Evolutionary conservation across 35 echinoderm and acorn worm species (phyloP).

Genomic region (Ptychodera flava): DNA sequence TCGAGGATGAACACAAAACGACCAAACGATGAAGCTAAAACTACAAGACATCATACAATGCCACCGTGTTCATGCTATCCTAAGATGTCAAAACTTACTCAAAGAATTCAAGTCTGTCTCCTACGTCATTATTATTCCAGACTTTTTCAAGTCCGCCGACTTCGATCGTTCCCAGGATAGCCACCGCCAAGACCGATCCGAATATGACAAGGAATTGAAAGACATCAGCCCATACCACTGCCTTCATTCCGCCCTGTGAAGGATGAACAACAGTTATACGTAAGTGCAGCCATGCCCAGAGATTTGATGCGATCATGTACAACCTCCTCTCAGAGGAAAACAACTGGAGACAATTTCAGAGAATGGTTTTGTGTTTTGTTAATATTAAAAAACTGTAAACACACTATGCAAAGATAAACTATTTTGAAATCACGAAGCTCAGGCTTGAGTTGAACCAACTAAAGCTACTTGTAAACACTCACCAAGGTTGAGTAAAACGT

Average conservation of each 20-base stretch:
- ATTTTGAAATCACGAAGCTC: not conserved
- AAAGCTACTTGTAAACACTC: slow-evolving; percentile 6
- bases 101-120: slow-evolving; percentile 33
- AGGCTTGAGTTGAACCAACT: not conserved
- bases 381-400: too few relatives aligned
- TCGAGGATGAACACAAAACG: too few relatives aligned
- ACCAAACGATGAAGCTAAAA: too few relatives aligned
- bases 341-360: too few relatives aligned
- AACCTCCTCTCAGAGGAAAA: not conserved
- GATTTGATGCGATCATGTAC: not conserved
- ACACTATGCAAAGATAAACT: not conserved
- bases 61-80: too few relatives aligned
- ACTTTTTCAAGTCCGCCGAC: slow-evolving; percentile 41
- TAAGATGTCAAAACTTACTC: slow-evolving; percentile 27
- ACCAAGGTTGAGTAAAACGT: slow-evolving; percentile 39
- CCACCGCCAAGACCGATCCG: slow-evolving; percentile 34
- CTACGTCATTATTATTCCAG: slow-evolving; percentile 39
- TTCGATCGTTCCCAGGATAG: slow-evolving; percentile 43
- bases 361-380: too few relatives aligned
- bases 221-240: slow-evolving; percentile 60
- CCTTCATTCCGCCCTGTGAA: slow-evolving; percentile 55
- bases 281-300: not conserved
- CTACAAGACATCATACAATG: too few relatives aligned
- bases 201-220: slow-evolving; percentile 60
- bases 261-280: not conserved